Conservation (phyloP, 2,888 invertebrate species). For the Lymantria dispar region DNA sequence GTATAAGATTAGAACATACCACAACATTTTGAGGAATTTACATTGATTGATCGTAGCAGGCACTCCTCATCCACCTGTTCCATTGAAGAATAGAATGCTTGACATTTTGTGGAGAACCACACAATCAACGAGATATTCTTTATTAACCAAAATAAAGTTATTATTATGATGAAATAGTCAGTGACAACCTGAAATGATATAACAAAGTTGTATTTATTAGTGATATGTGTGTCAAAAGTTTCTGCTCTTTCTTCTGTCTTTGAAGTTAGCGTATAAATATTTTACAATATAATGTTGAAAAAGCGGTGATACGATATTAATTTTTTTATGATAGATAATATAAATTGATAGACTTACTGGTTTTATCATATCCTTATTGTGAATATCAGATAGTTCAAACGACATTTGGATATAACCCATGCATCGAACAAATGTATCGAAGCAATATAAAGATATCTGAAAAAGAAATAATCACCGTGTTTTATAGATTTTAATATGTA, state of each 20-base stretch:
- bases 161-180: neutral
- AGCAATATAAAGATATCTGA: conserved; percentile 2
- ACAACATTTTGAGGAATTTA: neutral
- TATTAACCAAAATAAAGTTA: conserved; percentile 8
- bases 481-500: too few relatives aligned
- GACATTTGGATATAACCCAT: conserved; percentile 1
- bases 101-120: conserved; percentile 20
- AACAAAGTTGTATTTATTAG: neutral
- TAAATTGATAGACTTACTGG: too few relatives aligned
- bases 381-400: neutral
- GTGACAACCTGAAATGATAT: neutral
- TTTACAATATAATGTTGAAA: too few relatives aligned
- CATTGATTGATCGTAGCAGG: conserved; percentile 9
- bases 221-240: too few relatives aligned
- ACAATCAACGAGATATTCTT: conserved; percentile 24
- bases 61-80: conserved; percentile 18
- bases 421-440: conserved; percentile 1
- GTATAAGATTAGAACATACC: conserved; percentile 8
- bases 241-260: too few relatives aligned
- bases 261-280: too few relatives aligned
- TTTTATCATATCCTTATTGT: too few relatives aligned
- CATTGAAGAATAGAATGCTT: conserved; percentile 26
- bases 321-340: too few relatives aligned
- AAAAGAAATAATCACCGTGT: neutral
- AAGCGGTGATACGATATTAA: too few relatives aligned